phyloP scores from a whole-genome alignment of 2,113 vertebrate genomes.

The rat (Rattus norvegicus) region DNA sequence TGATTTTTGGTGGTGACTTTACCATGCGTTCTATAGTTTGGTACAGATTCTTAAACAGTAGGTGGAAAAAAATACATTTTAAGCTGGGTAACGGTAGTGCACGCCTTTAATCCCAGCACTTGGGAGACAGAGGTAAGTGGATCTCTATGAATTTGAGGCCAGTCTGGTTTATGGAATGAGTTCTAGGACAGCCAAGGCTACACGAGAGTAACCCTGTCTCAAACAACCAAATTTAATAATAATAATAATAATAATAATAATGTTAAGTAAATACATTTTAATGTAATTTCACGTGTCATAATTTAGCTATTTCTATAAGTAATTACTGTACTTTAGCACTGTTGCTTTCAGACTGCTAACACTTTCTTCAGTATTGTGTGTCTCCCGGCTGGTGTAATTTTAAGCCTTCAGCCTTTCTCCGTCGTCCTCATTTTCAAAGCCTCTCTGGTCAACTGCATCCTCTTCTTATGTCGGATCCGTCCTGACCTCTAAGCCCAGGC shows the following conservation, averaged over 20 bases:
- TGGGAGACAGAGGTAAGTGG: too few species aligned
- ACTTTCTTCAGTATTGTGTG: background rate
- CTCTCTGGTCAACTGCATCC: background rate
- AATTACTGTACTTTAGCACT: background rate
- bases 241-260: too few species aligned
- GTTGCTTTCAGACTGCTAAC: background rate
- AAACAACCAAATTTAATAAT: background rate
- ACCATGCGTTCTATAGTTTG: background rate
- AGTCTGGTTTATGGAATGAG: too few species aligned
- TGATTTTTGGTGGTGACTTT: background rate
- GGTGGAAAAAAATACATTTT: background rate
- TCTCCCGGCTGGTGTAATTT: background rate
- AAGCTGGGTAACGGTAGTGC: background rate
- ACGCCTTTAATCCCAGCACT: too few species aligned
- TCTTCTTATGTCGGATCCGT: background rate
- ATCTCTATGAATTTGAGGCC: too few species aligned
- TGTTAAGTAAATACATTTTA: background rate
- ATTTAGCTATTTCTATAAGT: background rate
- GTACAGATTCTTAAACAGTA: conserved; percentile 1
- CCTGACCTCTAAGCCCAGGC: background rate
- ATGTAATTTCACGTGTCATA: conserved; percentile 1
- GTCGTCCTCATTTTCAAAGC: background rate
- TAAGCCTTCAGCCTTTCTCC: background rate
- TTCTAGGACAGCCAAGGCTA: too few species aligned
- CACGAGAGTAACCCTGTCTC: too few species aligned